phyloP scores from a whole-genome alignment of 2,113 vertebrate species.

The Conger conger region DNA sequence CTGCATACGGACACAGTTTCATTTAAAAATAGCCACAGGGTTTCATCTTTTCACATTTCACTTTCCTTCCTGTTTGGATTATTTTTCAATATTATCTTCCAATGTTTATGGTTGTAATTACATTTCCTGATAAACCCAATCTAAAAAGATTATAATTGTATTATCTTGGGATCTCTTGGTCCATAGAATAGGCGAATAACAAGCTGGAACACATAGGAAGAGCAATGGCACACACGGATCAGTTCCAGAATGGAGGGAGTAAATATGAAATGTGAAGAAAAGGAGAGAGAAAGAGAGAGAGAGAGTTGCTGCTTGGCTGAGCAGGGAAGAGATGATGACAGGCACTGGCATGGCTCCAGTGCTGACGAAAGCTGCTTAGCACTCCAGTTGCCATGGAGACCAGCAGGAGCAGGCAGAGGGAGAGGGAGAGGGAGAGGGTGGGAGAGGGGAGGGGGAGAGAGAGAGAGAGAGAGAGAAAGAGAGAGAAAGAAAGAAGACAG shows the following conservation, averaged over 20 bases:
- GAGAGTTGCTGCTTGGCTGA: constrained; percentile 44
- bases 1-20: neutral
- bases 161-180: neutral
- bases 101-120: constrained; percentile 14
- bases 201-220: constrained; percentile 3
- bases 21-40: neutral
- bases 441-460: constrained; percentile 69
- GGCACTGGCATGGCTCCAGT: constrained; percentile 78
- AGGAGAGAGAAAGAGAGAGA: constrained; percentile 32
- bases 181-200: neutral
- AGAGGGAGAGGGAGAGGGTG: constrained; percentile 73
- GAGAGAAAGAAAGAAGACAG: constrained; percentile 60
- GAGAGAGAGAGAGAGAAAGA: constrained; percentile 56
- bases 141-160: constrained; percentile 9
- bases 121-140: neutral
- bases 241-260: constrained; percentile 28
- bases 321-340: constrained; percentile 65
- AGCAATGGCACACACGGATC: neutral
- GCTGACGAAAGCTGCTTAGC: constrained; percentile 85
- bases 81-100: constrained; percentile 26
- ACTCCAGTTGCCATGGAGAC: constrained; percentile 90
- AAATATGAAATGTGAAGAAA: constrained; percentile 46
- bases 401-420: constrained; percentile 72
- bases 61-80: constrained; percentile 20
- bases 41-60: neutral